These are phyloP conservation scores for Sebastes paucispinis DNA, from an alignment of 2,797 vertebrate genomes.

Conservation along the genomic window DNA sequence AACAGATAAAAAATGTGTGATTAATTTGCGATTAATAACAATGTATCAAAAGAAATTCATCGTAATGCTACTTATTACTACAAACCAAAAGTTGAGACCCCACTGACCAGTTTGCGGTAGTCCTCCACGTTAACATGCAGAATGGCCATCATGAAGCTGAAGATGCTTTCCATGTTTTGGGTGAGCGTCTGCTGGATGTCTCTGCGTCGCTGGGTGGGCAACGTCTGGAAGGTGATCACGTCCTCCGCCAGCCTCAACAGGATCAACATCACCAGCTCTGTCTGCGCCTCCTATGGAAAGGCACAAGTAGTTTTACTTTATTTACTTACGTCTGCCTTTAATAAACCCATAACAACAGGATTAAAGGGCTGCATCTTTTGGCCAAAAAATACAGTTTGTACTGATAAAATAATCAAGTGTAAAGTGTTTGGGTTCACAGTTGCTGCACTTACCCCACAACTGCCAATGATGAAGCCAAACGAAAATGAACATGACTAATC, in stretches of 20 bases:
- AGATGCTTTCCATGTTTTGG: slow-evolving; percentile 95
- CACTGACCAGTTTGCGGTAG: slow-evolving; percentile 88
- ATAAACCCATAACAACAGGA: neutral
- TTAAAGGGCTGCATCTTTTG: neutral
- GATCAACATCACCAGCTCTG: slow-evolving; percentile 97
- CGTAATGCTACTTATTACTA: neutral
- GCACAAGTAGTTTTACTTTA: neutral
- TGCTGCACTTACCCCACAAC: neutral
- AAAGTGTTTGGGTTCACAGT: neutral
- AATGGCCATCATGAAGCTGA: slow-evolving; percentile 91
- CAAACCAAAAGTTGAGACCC: neutral
- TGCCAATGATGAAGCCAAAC: neutral
- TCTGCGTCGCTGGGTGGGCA: slow-evolving; percentile 91
- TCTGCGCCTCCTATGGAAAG: slow-evolving; percentile 89
- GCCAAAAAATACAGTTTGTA: neutral
- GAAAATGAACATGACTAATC: slow-evolving; percentile 15
- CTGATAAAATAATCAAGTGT: neutral
- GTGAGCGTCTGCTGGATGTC: slow-evolving; percentile 98
- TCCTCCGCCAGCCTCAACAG: slow-evolving; percentile 95
- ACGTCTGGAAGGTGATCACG: slow-evolving; percentile 95
- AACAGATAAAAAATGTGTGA: too few species aligned
- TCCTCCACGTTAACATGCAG: slow-evolving; percentile 90
- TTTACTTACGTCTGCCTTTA: neutral
- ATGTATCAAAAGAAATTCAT: neutral
- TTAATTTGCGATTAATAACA: too few species aligned